Percentiles rank a stretch among this genome's conserved stretches.
These are phyloP conservation scores for Trachurus trachurus DNA, from an alignment of 2,797 vertebrate genomes.

Conservation along the genomic window DNA sequence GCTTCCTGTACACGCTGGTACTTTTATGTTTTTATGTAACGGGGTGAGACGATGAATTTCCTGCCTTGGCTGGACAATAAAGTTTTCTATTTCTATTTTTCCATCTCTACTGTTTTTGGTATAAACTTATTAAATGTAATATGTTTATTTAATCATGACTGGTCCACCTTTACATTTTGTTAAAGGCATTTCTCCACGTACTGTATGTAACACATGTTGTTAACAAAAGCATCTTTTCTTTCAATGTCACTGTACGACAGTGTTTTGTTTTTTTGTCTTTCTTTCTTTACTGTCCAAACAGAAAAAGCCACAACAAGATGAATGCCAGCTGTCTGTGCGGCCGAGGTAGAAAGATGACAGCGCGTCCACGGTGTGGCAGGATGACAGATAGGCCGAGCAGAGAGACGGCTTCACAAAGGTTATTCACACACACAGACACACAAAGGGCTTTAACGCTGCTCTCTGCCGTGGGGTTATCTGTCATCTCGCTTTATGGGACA, in stretches of 20 bases:
- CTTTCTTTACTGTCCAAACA: constrained; percentile 51
- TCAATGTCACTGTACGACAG: constrained; percentile 41
- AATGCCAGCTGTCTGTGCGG: constrained; percentile 71
- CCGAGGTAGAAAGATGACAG: constrained; percentile 65
- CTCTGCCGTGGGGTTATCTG: constrained; percentile 70
- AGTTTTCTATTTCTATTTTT: no score
- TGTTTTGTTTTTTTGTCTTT: constrained; percentile 3
- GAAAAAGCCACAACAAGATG: constrained; percentile 63
- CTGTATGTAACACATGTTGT: constrained; percentile 6
- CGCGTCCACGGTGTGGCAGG: constrained; percentile 48
- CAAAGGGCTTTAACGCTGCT: constrained; percentile 60
- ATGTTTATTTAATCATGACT: neutral
- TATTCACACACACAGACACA: constrained; percentile 68
- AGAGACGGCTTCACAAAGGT: constrained; percentile 70
- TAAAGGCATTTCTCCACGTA: neutral
- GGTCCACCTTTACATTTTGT: neutral
- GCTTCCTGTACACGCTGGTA: no score
- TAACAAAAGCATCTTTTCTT: constrained; percentile 20
- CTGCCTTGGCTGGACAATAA: no score
- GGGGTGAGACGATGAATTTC: no score
- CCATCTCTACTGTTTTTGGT: neutral
- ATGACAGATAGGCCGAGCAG: constrained; percentile 71
- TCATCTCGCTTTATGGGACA: constrained; percentile 75
- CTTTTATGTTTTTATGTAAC: no score
- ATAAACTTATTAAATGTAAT: neutral